Conservation (phyloP, 2,888 invertebrate genomes). For the Campoplex nolae region DNA sequence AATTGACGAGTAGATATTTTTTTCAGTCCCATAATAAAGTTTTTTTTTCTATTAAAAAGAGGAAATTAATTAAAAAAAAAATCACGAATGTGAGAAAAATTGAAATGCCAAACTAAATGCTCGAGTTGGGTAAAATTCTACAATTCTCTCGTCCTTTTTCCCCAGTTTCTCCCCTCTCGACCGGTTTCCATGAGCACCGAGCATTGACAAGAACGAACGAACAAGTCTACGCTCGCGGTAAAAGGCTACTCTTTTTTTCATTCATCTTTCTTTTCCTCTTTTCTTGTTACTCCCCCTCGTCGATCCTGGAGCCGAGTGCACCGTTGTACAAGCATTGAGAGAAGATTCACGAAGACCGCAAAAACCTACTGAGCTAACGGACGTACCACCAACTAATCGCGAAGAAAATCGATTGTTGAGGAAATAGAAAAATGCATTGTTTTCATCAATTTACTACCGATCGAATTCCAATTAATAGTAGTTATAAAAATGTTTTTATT, state of each 20-base stretch:
- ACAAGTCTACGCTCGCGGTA: conserved; percentile 34
- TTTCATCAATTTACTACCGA: not conserved
- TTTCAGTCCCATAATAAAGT: no score
- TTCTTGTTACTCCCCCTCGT: conserved; percentile 55
- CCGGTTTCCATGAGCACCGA: conserved; percentile 53
- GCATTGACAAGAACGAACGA: conserved; percentile 62
- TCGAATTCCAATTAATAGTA: not conserved
- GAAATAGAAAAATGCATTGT: conserved; percentile 1
- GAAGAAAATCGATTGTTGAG: conserved; percentile 30
- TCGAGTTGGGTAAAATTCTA: conserved; percentile 15
- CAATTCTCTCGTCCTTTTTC: conserved; percentile 6
- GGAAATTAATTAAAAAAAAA: not conserved
- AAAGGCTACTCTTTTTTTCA: conserved; percentile 50
- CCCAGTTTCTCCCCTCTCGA: conserved; percentile 31
- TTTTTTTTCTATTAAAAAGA: no score
- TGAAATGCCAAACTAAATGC: not conserved
- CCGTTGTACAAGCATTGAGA: conserved; percentile 55
- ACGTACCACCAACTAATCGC: conserved; percentile 24
- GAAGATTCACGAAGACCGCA: conserved; percentile 51
- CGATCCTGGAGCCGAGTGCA: conserved; percentile 42
- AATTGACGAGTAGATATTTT: not conserved
- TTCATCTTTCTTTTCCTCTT: conserved; percentile 25
- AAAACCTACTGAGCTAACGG: conserved; percentile 59
- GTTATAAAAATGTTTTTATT: not conserved
- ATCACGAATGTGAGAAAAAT: conserved; percentile 7